Evolutionary conservation across 2,888 invertebrate species (phyloP).

Genomic region (Rhabditoides inermis): DNA sequence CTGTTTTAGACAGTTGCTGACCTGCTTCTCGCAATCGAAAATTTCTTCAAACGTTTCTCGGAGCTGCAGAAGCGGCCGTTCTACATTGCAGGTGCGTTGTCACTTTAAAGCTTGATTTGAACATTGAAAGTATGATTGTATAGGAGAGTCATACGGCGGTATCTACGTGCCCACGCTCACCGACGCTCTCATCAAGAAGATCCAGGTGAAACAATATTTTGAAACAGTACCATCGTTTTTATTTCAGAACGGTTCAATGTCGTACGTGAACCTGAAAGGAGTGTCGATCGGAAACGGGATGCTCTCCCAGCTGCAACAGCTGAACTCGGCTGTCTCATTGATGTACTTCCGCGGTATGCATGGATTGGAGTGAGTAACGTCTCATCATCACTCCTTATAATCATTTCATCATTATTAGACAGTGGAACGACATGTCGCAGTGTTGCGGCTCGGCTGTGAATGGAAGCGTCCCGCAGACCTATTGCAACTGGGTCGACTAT

Average conservation of each 20-base stretch:
- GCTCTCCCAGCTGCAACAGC: constrained; percentile 36
- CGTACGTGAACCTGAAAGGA: constrained; percentile 34
- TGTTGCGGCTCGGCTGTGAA: constrained; percentile 19
- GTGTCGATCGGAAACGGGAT: constrained; percentile 50
- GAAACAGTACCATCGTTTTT: not conserved
- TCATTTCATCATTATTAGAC: constrained; percentile 1
- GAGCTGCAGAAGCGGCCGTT: too few species aligned
- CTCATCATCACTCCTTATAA: too few species aligned
- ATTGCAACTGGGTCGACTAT: constrained; percentile 33
- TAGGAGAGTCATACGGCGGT: constrained; percentile 46
- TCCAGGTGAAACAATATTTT: constrained; percentile 7
- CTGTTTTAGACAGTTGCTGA: too few species aligned
- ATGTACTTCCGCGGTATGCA: constrained; percentile 34
- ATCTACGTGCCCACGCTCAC: constrained; percentile 55
- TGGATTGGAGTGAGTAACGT: constrained; percentile 39
- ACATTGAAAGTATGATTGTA: too few species aligned
- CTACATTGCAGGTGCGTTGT: too few species aligned
- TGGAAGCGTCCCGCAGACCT: constrained; percentile 23
- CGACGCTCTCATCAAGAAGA: constrained; percentile 19
- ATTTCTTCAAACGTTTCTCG: too few species aligned
- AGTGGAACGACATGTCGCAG: constrained; percentile 8
- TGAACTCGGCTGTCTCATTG: constrained; percentile 38
- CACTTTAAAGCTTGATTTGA: too few species aligned
- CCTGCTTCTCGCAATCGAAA: too few species aligned
- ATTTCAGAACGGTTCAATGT: constrained; percentile 10